Evolutionary conservation across 2,113 vertebrate genomes (phyloP).

Genomic region (Engystomops pustulosus): DNA sequence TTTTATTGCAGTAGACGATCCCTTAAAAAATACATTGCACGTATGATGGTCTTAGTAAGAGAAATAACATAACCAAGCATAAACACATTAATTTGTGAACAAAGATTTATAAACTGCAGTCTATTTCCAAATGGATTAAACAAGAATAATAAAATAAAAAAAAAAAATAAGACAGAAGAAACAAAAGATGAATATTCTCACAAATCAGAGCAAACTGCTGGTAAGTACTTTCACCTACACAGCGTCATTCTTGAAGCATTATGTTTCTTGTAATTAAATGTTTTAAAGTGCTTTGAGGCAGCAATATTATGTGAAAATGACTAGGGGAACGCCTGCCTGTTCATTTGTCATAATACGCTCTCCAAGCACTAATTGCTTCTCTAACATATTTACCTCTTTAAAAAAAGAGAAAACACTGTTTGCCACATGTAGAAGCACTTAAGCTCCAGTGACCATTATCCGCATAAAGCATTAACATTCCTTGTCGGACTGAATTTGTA

Average conservation of each 20-base stretch:
- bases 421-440: slow-evolving; percentile 11
- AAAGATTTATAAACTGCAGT: too few relatives aligned
- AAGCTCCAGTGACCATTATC: slow-evolving; percentile 17
- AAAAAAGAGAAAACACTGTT: neutral
- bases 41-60: neutral
- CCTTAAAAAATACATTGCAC: slow-evolving; percentile 7
- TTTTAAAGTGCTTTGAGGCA: slow-evolving; percentile 45
- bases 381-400: slow-evolving; percentile 45
- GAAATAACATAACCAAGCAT: too few relatives aligned
- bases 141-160: neutral
- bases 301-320: slow-evolving; percentile 35
- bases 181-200: too few relatives aligned
- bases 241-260: slow-evolving; percentile 30
- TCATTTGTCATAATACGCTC: slow-evolving; percentile 49
- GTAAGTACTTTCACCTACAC: slow-evolving; percentile 49
- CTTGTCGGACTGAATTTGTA: neutral
- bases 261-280: slow-evolving; percentile 49
- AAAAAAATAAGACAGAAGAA: neutral
- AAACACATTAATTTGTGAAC: too few relatives aligned
- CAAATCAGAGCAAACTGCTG: slow-evolving; percentile 11
- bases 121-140: neutral
- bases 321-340: slow-evolving; percentile 31
- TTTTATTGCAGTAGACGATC: too few relatives aligned
- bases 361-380: slow-evolving; percentile 38
- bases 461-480: slow-evolving; percentile 28